Evolutionary conservation across 2,113 vertebrate genomes (phyloP).

Genomic region (Micronisus gabar): DNA sequence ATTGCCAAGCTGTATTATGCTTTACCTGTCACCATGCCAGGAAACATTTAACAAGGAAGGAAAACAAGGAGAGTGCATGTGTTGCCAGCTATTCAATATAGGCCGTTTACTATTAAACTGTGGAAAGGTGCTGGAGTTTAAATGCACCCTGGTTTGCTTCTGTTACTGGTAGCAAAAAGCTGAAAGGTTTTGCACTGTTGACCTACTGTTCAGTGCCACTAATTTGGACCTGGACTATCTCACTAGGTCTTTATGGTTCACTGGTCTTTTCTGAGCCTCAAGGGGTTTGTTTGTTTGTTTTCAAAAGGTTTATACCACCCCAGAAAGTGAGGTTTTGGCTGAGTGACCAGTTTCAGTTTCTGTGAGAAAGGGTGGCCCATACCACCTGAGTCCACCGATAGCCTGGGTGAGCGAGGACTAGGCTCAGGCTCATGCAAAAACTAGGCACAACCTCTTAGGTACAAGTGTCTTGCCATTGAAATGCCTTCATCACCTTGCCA

Average conservation of each 20-base stretch:
- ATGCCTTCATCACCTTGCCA: not conserved
- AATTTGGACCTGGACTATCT: slow-evolving; percentile 20
- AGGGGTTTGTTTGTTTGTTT: not conserved
- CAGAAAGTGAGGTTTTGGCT: not conserved
- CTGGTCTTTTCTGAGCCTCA: not conserved
- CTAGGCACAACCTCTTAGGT: not conserved
- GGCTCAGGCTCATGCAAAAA: not conserved
- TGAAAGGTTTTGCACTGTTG: slow-evolving; percentile 22
- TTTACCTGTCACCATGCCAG: slow-evolving; percentile 64
- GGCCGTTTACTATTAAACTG: slow-evolving; percentile 60
- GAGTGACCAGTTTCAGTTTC: not conserved
- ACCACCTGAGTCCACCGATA: not conserved
- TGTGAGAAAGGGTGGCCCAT: not conserved
- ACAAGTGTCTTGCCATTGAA: not conserved
- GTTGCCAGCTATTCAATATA: slow-evolving; percentile 60
- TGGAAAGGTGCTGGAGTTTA: slow-evolving; percentile 55
- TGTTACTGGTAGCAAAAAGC: slow-evolving; percentile 41
- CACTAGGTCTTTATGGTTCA: not conserved
- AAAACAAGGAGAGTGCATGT: slow-evolving; percentile 27
- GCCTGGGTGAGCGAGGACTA: not conserved
- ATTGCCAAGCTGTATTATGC: slow-evolving; percentile 65
- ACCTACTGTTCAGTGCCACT: not conserved
- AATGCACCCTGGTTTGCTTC: slow-evolving; percentile 30
- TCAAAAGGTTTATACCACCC: not conserved
- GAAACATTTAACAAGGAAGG: slow-evolving; percentile 26